Conservation (phyloP, 1,140 invertebrate genomes). For the Marisa cornuarietis region DNA sequence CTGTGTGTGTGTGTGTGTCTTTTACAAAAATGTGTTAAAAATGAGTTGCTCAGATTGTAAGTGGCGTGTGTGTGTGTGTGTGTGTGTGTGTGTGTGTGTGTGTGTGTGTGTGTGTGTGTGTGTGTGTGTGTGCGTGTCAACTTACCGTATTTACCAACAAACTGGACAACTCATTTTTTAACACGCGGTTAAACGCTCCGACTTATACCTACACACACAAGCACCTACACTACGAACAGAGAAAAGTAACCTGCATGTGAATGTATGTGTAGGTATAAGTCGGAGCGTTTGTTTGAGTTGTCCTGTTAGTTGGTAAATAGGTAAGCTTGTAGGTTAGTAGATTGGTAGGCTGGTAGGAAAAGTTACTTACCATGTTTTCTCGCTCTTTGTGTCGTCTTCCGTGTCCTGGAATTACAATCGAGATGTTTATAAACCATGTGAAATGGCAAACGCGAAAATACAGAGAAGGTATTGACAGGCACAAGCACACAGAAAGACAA, state of each 20-base stretch:
- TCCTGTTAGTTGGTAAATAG: no score
- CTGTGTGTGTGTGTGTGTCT: no score
- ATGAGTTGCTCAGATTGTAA: no score
- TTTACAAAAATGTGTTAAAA: no score
- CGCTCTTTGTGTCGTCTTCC: not conserved
- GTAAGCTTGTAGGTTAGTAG: no score
- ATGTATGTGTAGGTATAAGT: not conserved
- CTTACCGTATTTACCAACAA: no score
- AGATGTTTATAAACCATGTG: not conserved
- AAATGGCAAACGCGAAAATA: not conserved
- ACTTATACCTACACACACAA: not conserved
- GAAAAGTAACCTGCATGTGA: not conserved
- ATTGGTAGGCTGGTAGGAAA: not conserved
- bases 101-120: no score
- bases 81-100: no score
- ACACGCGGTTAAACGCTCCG: no score
- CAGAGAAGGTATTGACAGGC: not conserved
- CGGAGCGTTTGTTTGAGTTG: no score
- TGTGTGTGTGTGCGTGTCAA: no score
- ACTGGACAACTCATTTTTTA: not conserved
- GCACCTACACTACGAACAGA: not conserved
- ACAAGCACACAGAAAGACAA: not conserved
- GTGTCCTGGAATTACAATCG: not conserved
- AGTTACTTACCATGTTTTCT: slow-evolving; percentile 2
- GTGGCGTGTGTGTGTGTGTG: no score